A percentile compares a stretch with the other conserved stretches of the same genome.
phyloP scores from a whole-genome alignment of 2,113 vertebrate species.

The Phalacrocorax pelagicus region DNA sequence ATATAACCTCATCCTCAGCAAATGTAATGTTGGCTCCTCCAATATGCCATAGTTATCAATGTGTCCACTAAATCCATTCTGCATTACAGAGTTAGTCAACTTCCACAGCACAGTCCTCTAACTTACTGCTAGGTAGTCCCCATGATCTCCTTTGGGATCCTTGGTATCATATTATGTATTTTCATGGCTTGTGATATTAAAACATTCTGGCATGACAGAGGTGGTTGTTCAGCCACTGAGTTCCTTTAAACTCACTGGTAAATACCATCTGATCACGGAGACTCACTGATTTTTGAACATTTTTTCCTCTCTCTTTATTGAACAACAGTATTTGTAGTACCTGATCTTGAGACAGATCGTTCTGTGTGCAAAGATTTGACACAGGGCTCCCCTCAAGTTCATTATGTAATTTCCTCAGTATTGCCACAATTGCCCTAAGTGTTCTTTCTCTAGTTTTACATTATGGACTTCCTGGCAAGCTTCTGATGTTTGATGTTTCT shows the following conservation, averaged over 20 bases:
- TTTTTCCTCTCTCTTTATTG: not conserved
- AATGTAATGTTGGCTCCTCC: not conserved
- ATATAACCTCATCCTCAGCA: not conserved
- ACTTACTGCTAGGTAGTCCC: not conserved
- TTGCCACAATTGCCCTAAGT: fast-evolving
- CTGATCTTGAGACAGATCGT: not conserved
- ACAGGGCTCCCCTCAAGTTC: not conserved
- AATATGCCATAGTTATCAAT: not conserved
- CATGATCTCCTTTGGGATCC: not conserved
- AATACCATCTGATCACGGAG: not conserved
- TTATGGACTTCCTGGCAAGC: not conserved
- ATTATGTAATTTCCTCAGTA: not conserved
- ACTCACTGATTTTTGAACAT: not conserved
- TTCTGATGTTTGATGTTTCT: not conserved
- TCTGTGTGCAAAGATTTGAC: not conserved
- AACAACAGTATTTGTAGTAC: not conserved
- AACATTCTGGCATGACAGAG: not conserved
- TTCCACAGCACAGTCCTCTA: not conserved
- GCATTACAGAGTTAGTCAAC: not conserved
- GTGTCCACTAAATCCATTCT: not conserved
- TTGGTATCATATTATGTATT: not conserved
- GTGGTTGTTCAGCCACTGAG: not conserved
- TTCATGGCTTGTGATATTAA: not conserved
- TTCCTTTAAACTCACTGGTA: not conserved
- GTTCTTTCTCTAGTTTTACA: not conserved